phyloP scores from a whole-genome alignment of 2,888 invertebrate genomes.

The Drosophila yooni region DNA sequence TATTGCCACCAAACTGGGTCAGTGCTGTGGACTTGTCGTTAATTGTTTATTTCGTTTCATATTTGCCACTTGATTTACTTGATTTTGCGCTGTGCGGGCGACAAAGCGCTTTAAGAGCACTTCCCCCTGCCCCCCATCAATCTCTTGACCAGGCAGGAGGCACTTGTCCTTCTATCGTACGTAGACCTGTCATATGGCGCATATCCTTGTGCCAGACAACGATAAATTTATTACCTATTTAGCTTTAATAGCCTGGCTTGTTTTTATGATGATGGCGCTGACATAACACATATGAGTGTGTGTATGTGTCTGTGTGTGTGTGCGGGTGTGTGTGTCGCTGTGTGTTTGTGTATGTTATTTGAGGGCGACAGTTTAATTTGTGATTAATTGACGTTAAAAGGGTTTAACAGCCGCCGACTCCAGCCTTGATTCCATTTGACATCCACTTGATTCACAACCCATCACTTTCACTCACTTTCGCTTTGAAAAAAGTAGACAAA shows the following conservation, averaged over 20 bases:
- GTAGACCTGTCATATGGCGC: constrained; percentile 63
- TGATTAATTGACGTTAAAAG: constrained; percentile 81
- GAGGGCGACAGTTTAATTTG: constrained; percentile 74
- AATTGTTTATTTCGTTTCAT: constrained; percentile 54
- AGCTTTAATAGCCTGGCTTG: constrained; percentile 78
- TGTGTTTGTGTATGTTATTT: constrained; percentile 21
- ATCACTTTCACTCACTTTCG: constrained; percentile 71
- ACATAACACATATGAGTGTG: constrained; percentile 35
- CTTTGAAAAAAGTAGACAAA: constrained; percentile 6
- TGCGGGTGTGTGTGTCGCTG: constrained; percentile 10
- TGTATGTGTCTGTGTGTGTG: constrained; percentile 12
- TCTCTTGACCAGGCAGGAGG: not conserved
- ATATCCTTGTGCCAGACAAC: constrained; percentile 73
- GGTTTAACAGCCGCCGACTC: constrained; percentile 65
- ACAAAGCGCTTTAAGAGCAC: constrained; percentile 28
- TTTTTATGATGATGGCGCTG: constrained; percentile 69
- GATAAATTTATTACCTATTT: constrained; percentile 78
- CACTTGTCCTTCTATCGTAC: constrained; percentile 6
- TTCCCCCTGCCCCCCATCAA: not conserved
- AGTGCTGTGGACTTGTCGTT: constrained; percentile 45
- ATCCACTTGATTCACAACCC: constrained; percentile 50
- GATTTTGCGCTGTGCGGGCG: constrained; percentile 49
- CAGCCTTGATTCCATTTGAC: constrained; percentile 34
- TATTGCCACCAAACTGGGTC: constrained; percentile 65
- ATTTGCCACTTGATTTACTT: constrained; percentile 51